Conservation (phyloP, 2,113 vertebrate species). For the Cromileptes altivelis region DNA sequence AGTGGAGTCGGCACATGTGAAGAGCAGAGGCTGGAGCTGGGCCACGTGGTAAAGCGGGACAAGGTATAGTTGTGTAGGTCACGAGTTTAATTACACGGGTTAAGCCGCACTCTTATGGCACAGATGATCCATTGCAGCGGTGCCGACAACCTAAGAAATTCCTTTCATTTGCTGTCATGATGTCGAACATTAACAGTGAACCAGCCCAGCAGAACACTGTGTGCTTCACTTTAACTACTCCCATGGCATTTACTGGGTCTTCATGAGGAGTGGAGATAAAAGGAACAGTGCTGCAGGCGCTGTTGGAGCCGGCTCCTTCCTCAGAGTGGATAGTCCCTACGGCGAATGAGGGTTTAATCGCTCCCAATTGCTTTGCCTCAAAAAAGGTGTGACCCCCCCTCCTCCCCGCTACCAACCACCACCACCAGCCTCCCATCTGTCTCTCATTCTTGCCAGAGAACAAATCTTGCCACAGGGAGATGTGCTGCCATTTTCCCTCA, state of each 20-base stretch:
- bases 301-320: slow-evolving; percentile 54
- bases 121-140: slow-evolving; percentile 29
- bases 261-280: slow-evolving; percentile 69
- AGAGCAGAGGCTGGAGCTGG: neutral
- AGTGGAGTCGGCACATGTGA: neutral
- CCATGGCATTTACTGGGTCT: slow-evolving; percentile 65
- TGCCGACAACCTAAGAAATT: slow-evolving; percentile 25
- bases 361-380: slow-evolving; percentile 73
- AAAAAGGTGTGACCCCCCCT: slow-evolving; percentile 69
- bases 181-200: slow-evolving; percentile 38
- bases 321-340: slow-evolving; percentile 53
- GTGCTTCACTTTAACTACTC: slow-evolving; percentile 58
- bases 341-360: slow-evolving; percentile 71
- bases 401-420: neutral
- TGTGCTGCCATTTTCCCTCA: slow-evolving; percentile 40
- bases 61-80: slow-evolving; percentile 14
- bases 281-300: slow-evolving; percentile 54
- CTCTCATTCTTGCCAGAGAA: slow-evolving; percentile 64
- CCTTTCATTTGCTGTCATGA: slow-evolving; percentile 39
- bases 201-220: slow-evolving; percentile 42
- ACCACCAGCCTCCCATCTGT: slow-evolving; percentile 68
- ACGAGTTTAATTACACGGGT: slow-evolving; percentile 42
- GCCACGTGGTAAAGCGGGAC: neutral
- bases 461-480: slow-evolving; percentile 66
- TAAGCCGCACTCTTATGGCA: slow-evolving; percentile 33